phyloP scores from a whole-genome alignment of 2,113 vertebrate species.

The Cynopterus brachyotis region DNA sequence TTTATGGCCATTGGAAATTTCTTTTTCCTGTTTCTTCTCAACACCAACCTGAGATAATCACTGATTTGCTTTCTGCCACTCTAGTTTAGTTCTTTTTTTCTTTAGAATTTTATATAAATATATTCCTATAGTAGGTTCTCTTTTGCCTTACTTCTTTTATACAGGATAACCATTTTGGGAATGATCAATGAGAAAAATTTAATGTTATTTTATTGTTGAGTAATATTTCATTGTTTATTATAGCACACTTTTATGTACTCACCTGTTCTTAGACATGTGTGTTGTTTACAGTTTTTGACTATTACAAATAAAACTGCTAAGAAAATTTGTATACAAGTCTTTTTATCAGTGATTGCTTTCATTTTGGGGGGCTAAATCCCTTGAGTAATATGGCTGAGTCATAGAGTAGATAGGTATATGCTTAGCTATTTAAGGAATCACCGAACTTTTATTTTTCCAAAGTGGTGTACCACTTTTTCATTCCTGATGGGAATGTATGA shows the following conservation, averaged over 20 bases:
- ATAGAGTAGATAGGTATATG: not conserved
- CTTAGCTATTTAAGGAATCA: not conserved
- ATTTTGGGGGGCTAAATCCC: not conserved
- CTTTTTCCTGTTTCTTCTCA: accelerated
- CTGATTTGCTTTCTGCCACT: not conserved
- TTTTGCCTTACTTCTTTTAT: not conserved
- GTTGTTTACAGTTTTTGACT: not conserved
- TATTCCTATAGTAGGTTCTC: not conserved
- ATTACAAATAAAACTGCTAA: not conserved
- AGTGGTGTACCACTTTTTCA: not conserved
- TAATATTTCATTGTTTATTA: not conserved
- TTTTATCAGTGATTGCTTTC: not conserved
- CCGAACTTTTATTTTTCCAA: not conserved
- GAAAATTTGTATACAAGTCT: not conserved
- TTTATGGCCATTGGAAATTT: not conserved
- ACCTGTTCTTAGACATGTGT: not conserved
- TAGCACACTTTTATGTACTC: not conserved
- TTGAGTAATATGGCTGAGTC: not conserved
- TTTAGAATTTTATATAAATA: not conserved
- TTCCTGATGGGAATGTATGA: not conserved
- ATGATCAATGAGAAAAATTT: not conserved
- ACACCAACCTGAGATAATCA: not conserved
- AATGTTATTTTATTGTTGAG: not conserved
- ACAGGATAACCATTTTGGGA: not conserved
- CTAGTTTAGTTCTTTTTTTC: not conserved